Conservation (phyloP, 2,888 invertebrate species). For the Caradrina clavipalpis region DNA sequence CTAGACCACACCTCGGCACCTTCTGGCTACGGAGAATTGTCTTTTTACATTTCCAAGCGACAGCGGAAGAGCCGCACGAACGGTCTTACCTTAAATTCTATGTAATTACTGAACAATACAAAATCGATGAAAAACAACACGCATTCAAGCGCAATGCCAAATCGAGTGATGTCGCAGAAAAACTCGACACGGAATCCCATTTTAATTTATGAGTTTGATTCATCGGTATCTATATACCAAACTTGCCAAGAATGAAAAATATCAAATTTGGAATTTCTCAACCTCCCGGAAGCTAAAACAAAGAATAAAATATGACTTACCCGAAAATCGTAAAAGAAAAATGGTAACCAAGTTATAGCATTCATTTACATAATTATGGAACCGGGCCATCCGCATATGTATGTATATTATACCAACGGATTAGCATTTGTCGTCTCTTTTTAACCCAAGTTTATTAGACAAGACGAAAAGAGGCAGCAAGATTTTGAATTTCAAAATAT, state of each 20-base stretch:
- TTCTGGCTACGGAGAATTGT: too few species aligned
- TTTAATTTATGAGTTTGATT: background rate
- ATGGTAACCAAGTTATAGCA: conserved; percentile 19
- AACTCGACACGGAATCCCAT: background rate
- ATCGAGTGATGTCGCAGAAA: background rate
- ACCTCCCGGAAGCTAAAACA: background rate
- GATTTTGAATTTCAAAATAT: conserved; percentile 11
- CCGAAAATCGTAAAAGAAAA: conserved; percentile 3
- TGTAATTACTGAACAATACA: too few species aligned
- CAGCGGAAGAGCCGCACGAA: too few species aligned
- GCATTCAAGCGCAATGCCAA: background rate
- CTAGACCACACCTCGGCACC: too few species aligned
- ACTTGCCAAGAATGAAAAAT: background rate
- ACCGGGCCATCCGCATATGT: background rate
- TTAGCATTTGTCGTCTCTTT: conserved; percentile 13
- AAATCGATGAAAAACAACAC: too few species aligned
- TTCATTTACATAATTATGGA: conserved; percentile 34
- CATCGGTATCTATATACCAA: background rate
- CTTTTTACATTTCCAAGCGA: too few species aligned
- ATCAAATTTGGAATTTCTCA: background rate
- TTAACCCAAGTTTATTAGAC: background rate
- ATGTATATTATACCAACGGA: conserved; percentile 1
- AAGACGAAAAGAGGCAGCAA: conserved; percentile 1
- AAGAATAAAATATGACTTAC: background rate
- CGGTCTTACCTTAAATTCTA: too few species aligned